Evolutionary conservation across 2,797 vertebrate genomes (phyloP).

Genomic region (Gymnothorax reevesii): DNA sequence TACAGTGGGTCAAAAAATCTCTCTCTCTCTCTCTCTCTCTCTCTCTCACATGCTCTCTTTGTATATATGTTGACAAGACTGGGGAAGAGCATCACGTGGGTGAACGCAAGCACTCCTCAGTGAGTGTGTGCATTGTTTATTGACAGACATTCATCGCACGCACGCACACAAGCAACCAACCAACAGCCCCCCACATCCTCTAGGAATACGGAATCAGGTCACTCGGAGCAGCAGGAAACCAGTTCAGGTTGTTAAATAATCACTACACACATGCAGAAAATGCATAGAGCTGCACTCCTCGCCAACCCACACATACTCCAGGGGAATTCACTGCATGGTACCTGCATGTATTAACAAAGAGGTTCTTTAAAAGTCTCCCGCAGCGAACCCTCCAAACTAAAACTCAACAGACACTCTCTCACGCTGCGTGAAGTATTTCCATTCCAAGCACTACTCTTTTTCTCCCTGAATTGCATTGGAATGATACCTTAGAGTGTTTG

Average conservation of each 20-base stretch:
- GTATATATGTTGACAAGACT: background rate
- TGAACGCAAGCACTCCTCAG: background rate
- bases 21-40: background rate
- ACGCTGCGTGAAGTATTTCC: background rate
- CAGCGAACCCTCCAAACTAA: background rate
- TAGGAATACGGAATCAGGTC: conserved; percentile 49
- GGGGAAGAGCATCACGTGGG: background rate
- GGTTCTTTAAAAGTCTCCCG: background rate
- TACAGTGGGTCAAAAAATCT: background rate
- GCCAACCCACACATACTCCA: background rate
- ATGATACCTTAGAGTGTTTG: background rate
- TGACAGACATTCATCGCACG: background rate
- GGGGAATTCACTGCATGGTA: background rate
- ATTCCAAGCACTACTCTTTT: background rate
- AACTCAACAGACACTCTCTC: background rate
- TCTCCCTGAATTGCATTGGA: background rate
- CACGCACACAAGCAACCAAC: no score
- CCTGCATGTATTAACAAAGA: background rate
- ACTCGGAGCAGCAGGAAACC: conserved; percentile 39
- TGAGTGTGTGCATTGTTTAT: background rate
- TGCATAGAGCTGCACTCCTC: background rate
- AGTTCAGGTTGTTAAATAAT: conserved; percentile 33
- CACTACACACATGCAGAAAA: background rate
- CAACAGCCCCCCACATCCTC: background rate
- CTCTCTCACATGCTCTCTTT: background rate